Evolutionary conservation across 2,888 invertebrate species (phyloP).

Genomic region (Drosophila pegasa): DNA sequence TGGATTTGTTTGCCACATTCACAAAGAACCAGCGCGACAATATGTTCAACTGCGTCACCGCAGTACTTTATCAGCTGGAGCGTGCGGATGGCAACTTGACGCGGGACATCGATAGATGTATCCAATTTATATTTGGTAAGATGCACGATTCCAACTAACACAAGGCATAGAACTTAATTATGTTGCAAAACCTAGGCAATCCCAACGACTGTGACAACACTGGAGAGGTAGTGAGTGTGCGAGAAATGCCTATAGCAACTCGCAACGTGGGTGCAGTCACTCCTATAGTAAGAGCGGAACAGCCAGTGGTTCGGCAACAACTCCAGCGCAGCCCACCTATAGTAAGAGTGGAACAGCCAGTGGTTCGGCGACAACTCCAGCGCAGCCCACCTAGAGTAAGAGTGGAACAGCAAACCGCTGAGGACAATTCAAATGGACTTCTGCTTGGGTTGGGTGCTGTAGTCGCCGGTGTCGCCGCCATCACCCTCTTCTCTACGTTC

Average conservation of each 20-base stretch:
- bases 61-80: conserved; percentile 29
- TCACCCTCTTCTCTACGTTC: accelerated
- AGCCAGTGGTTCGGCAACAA: too few relatives aligned
- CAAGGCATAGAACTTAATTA: background rate
- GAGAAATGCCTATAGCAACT: too few relatives aligned
- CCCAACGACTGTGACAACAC: background rate
- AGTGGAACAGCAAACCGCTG: too few relatives aligned
- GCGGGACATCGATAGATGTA: conserved; percentile 6
- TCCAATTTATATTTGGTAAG: conserved; percentile 49
- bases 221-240: too few relatives aligned
- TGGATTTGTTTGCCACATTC: conserved; percentile 66
- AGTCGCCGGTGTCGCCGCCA: too few relatives aligned
- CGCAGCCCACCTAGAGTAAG: background rate
- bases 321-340: too few relatives aligned
- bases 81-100: conserved; percentile 48
- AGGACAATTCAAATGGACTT: background rate
- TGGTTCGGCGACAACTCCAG: too few relatives aligned
- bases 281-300: too few relatives aligned
- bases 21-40: conserved; percentile 26
- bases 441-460: background rate
- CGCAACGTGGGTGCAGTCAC: too few relatives aligned
- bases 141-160: background rate
- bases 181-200: conserved; percentile 24
- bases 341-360: background rate
- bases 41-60: conserved; percentile 57